Conservation (phyloP, 2,113 vertebrate genomes). For the Lonchura striata region DNA sequence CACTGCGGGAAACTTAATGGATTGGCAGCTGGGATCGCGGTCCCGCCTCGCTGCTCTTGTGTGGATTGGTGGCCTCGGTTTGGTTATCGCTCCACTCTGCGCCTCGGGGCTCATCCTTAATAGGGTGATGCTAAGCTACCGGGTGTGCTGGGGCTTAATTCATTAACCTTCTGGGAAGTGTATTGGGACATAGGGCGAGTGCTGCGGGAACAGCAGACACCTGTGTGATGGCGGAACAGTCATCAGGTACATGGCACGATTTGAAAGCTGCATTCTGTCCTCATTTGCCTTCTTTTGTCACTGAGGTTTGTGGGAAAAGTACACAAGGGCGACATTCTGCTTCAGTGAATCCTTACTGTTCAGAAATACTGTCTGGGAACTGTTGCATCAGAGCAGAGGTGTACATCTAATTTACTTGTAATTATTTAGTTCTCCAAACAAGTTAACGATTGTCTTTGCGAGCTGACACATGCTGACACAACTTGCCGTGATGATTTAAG, state of each 20-base stretch:
- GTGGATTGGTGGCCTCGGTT: neutral
- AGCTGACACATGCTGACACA: neutral
- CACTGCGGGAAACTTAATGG: neutral
- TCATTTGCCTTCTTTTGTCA: neutral
- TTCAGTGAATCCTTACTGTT: neutral
- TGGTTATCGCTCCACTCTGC: neutral
- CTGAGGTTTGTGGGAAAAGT: neutral
- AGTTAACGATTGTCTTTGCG: neutral
- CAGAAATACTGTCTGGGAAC: neutral
- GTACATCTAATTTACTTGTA: neutral
- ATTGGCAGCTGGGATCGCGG: fast-evolving
- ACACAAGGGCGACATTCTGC: neutral
- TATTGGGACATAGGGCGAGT: neutral
- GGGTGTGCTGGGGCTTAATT: slow-evolving; percentile 16
- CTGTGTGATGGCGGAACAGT: neutral
- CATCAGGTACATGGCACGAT: neutral
- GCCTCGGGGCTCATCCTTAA: slow-evolving; percentile 7
- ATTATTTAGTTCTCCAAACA: neutral
- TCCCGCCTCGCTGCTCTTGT: neutral
- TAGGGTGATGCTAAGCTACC: neutral
- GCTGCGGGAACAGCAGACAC: neutral
- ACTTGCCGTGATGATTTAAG: neutral
- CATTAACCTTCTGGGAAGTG: neutral
- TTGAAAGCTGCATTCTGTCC: neutral
- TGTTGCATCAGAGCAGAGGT: neutral